Base-by-base conservation (phyloP, 2,113 vertebrate species). In the Esox niger region DNA sequence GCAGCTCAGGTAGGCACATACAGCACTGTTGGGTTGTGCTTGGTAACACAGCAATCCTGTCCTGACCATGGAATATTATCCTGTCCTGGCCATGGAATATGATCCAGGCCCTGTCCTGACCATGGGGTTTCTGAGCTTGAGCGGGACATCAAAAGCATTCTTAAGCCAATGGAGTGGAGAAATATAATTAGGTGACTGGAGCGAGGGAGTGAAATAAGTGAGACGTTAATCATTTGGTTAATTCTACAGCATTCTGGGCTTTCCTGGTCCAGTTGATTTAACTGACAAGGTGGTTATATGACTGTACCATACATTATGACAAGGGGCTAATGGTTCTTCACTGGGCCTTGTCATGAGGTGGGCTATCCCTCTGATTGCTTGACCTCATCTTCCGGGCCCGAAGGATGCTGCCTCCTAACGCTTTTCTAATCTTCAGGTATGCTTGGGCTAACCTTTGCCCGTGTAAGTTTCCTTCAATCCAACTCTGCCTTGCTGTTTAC, bases 1-100 rank as follows among this genome's bases (percentile, higher is more conserved):
- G 93, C 90, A 81, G 96, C 96, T 65, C 94, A 99, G 96, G 97
- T 99, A 93, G 91, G 9, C 25, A 30, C 9, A 38, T 31, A 63
- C 61, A 62, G 30, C 7, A 33, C 32, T 43, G 13, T 35, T 3
- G 21, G 3, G 5, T 13, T 6, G 23, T 10, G n/a, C 23, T 56
- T 23, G 26, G 23, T 27, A 56, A 56, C 38, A 27, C 13, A 6
- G 9, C 5, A 20, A 4, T 20, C 67, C 32, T 73, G 31, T 62
- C 64, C 62, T 54, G 57, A 23, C 77, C 63, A 76, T n/a, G n/a
- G n/a, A n/a, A n/a, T n/a, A n/a, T n/a, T n/a, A n/a, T n/a, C n/a
- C n/a, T n/a, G n/a, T n/a, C n/a, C n/a, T n/a, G n/a, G n/a, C 60
- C 56, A 38, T 38, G 5, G 56, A n/a, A n/a, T n/a, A n/a, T n/a